A percentile compares a stretch with the other conserved stretches of the same genome.
phyloP scores from a whole-genome alignment of 2,888 invertebrate species.

The Disparrhopalites patrizii region DNA sequence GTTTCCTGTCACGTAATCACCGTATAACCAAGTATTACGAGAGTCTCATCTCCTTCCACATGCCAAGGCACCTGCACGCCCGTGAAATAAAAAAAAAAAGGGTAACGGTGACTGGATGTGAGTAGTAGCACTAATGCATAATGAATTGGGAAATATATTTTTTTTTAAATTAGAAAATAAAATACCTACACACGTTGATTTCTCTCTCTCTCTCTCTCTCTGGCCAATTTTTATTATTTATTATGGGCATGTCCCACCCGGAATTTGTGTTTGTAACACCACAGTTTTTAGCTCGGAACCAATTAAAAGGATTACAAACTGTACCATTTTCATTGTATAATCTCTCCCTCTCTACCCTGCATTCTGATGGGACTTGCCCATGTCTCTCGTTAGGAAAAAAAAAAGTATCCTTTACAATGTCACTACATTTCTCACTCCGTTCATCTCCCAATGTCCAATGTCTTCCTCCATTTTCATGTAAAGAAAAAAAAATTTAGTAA shows the following conservation, averaged over 20 bases:
- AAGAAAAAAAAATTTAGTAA: too few relatives aligned
- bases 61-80: not conserved
- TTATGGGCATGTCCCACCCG: not conserved
- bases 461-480: too few relatives aligned
- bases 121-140: not conserved
- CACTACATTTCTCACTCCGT: not conserved
- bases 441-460: not conserved
- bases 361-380: too few relatives aligned
- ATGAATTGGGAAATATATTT: not conserved
- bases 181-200: too few relatives aligned
- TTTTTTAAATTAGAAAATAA: not conserved
- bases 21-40: too few relatives aligned
- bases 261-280: not conserved
- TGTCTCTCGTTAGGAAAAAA: not conserved
- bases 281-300: constrained; percentile 14
- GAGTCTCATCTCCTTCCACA: not conserved
- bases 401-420: not conserved
- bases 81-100: too few relatives aligned
- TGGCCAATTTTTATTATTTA: too few relatives aligned
- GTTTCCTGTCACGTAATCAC: constrained; percentile 24
- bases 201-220: too few relatives aligned
- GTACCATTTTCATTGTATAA: not conserved
- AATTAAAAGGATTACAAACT: constrained; percentile 6
- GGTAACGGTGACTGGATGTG: too few relatives aligned
- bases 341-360: not conserved